A percentile compares a stretch with the other conserved stretches of the same genome.
These are phyloP conservation scores for Melolontha melolontha DNA, from an alignment of 2,888 invertebrate species.

Conservation along the genomic window DNA sequence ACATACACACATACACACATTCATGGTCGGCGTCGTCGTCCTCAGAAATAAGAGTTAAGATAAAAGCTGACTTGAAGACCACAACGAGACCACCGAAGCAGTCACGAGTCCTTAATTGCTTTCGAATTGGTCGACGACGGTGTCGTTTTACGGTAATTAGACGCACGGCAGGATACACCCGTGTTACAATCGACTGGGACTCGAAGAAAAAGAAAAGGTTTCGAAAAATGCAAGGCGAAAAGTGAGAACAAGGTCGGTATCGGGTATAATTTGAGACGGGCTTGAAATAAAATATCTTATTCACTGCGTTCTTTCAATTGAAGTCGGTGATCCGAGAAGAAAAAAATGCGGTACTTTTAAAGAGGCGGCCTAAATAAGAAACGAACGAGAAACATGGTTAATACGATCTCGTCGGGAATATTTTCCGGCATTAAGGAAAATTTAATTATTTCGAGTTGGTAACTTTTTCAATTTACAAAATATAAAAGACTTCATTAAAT, in stretches of 20 bases:
- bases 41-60: slow-evolving; percentile 22
- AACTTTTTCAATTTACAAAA: no score
- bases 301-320: no score
- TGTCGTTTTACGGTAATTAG: slow-evolving; percentile 36
- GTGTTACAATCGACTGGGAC: background rate
- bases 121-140: slow-evolving; percentile 28
- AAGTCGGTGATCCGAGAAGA: no score
- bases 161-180: slow-evolving; percentile 15
- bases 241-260: slow-evolving; percentile 32
- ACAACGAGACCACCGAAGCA: slow-evolving; percentile 34
- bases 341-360: no score
- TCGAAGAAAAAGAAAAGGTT: background rate
- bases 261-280: background rate
- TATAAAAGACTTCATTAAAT: no score
- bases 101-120: slow-evolving; percentile 38
- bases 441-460: no score
- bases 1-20: slow-evolving; percentile 5
- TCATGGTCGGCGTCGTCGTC: background rate
- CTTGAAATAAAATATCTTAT: slow-evolving; percentile 26
- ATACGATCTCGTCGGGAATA: no score
- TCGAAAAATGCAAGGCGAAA: slow-evolving; percentile 15
- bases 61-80: slow-evolving; percentile 25
- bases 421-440: no score
- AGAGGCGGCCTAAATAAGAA: no score
- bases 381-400: no score